Evolutionary conservation across 2,888 invertebrate species (phyloP).

Genomic region (Octonoba sinensis): DNA sequence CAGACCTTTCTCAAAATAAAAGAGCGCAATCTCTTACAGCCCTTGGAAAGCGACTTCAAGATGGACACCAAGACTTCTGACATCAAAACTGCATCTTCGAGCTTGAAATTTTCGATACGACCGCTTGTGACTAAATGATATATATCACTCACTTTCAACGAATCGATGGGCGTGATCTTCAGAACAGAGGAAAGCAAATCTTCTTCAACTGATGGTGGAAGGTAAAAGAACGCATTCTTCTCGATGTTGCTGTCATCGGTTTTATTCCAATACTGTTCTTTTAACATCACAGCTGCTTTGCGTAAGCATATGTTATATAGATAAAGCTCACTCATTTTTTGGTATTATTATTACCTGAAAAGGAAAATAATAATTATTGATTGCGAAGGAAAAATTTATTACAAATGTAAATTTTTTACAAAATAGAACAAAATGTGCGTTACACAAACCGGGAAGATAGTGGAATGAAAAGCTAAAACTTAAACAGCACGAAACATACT

Average conservation of each 20-base stretch:
- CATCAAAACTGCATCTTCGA: constrained; percentile 28
- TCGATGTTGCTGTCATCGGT: background rate
- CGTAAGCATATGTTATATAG: no score
- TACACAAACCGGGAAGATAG: no score
- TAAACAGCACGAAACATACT: no score
- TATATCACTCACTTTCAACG: constrained; percentile 33
- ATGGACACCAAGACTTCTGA: constrained; percentile 36
- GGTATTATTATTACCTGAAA: no score
- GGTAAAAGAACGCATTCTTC: constrained; percentile 30
- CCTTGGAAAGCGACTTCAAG: constrained; percentile 27
- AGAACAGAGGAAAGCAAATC: constrained; percentile 25
- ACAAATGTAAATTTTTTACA: no score
- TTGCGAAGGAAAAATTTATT: no score
- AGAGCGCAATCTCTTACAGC: constrained; percentile 20
- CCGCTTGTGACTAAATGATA: constrained; percentile 40
- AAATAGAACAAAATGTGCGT: no score
- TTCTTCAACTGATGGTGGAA: constrained; percentile 27
- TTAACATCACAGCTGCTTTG: no score
- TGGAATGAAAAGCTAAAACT: no score
- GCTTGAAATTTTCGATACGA: constrained; percentile 30
- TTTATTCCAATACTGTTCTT: constrained; percentile 23
- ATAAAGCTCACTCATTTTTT: no score
- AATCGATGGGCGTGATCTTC: background rate
- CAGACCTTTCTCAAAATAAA: constrained; percentile 19
- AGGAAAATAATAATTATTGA: no score